Percentiles rank a stretch among this genome's conserved stretches.
These are phyloP conservation scores for Diorhabda sublineata DNA, from an alignment of 1,140 invertebrate species.

Conservation along the genomic window DNA sequence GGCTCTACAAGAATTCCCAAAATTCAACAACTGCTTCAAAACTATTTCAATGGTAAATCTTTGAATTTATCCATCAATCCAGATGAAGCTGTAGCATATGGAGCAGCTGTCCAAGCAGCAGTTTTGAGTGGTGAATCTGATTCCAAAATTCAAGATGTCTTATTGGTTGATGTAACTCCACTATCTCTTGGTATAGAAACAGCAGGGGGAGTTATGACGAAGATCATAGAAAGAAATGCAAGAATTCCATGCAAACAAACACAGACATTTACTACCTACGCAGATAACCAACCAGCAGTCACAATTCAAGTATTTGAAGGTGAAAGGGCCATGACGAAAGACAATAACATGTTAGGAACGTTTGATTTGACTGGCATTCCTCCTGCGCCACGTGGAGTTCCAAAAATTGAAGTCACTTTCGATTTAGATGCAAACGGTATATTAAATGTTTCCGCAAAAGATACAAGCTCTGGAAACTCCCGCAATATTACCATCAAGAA, in stretches of 20 bases:
- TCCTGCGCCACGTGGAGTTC: slow-evolving; percentile 54
- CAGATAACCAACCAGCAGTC: slow-evolving; percentile 67
- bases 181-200: slow-evolving; percentile 58
- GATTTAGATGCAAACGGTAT: slow-evolving; percentile 69
- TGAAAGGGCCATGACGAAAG: slow-evolving; percentile 72
- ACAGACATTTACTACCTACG: slow-evolving; percentile 61
- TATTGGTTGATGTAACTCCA: slow-evolving; percentile 54
- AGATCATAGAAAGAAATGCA: slow-evolving; percentile 60
- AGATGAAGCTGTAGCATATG: slow-evolving; percentile 52
- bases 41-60: slow-evolving; percentile 51
- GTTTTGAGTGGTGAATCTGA: slow-evolving; percentile 48
- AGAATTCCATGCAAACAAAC: slow-evolving; percentile 61
- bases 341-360: slow-evolving; percentile 72
- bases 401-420: slow-evolving; percentile 71
- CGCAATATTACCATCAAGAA: slow-evolving; percentile 78
- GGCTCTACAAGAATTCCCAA: slow-evolving; percentile 63
- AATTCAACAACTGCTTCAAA: slow-evolving; percentile 51
- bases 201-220: slow-evolving; percentile 63
- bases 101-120: slow-evolving; percentile 51
- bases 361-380: slow-evolving; percentile 68
- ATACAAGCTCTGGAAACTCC: slow-evolving; percentile 51
- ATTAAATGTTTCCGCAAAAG: slow-evolving; percentile 59
- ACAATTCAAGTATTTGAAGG: slow-evolving; percentile 75
- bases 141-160: slow-evolving; percentile 50
- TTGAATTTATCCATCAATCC: slow-evolving; percentile 54